Percentiles rank a stretch among this genome's conserved stretches.
phyloP scores from a whole-genome alignment of 2,797 vertebrate genomes.

The Lithobates pipiens region DNA sequence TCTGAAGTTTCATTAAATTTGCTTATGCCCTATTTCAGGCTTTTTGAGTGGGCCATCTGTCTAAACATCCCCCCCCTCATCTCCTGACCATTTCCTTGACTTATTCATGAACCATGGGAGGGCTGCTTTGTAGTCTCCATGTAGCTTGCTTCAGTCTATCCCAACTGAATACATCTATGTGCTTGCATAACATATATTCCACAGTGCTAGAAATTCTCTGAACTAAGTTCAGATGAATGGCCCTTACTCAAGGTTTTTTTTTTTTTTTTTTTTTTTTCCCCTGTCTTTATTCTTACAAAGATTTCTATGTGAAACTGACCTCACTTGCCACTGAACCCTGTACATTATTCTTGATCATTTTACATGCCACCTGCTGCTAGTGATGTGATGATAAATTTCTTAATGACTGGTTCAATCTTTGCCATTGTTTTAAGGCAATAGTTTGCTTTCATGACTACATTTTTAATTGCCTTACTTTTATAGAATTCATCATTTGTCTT shows the following conservation, averaged over 20 bases:
- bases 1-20: conserved; percentile 99
- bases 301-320: conserved; percentile 98
- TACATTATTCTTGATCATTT: conserved; percentile 97
- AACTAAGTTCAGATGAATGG: conserved; percentile 88
- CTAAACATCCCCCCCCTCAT: conserved; percentile 97
- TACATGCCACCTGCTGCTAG: conserved; percentile 88
- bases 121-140: conserved; percentile 97
- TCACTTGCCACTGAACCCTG: conserved; percentile 89
- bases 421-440: conserved; percentile 92
- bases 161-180: conserved; percentile 93
- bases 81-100: conserved; percentile 99
- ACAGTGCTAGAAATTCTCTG: conserved; percentile 85
- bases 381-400: conserved; percentile 95
- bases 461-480: conserved; percentile 77
- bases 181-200: conserved; percentile 89
- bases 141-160: conserved; percentile 89
- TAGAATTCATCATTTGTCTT: conserved; percentile 46
- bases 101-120: conserved; percentile 99
- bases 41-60: conserved; percentile 99
- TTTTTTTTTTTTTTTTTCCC: conserved; percentile 68
- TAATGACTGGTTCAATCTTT: conserved; percentile 95
- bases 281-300: conserved; percentile 78
- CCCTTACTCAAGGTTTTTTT: conserved; percentile 76
- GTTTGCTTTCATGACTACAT: conserved; percentile 83
- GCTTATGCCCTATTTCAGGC: conserved; percentile 88